Evolutionary conservation across 2,888 invertebrate species (phyloP).

Genomic region (Endomychus coccineus): DNA sequence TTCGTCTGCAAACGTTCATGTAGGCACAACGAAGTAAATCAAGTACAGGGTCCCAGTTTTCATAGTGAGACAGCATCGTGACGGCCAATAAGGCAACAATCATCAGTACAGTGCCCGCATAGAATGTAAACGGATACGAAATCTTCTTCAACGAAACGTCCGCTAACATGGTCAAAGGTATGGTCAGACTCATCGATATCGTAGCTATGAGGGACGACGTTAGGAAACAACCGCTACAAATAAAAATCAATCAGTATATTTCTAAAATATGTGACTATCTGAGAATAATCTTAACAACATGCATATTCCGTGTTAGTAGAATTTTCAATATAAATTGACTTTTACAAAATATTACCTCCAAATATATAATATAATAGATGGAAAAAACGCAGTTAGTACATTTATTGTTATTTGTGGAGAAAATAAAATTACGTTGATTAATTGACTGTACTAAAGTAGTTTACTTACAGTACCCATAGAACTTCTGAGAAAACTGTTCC

Average conservation of each 20-base stretch:
- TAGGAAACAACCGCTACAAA: constrained; percentile 81
- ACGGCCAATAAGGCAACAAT: constrained; percentile 66
- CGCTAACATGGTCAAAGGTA: constrained; percentile 83
- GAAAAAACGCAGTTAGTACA: too few species aligned
- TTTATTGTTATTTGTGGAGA: too few species aligned
- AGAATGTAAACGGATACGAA: constrained; percentile 62
- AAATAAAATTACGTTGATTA: not conserved
- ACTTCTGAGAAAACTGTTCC: constrained; percentile 89
- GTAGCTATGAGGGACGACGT: constrained; percentile 89
- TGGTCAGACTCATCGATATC: constrained; percentile 74
- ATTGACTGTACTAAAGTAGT: too few species aligned
- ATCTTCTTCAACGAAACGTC: constrained; percentile 68
- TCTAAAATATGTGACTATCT: too few species aligned
- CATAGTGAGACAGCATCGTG: constrained; percentile 64
- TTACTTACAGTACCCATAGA: constrained; percentile 84
- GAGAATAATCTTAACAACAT: too few species aligned
- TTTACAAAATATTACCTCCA: too few species aligned
- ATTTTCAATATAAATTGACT: too few species aligned
- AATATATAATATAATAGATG: too few species aligned
- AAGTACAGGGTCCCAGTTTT: constrained; percentile 74
- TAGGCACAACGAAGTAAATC: constrained; percentile 49
- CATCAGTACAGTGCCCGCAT: constrained; percentile 71
- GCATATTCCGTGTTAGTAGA: too few species aligned
- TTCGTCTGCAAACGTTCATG: constrained; percentile 44
- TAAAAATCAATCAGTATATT: too few species aligned